Base-by-base conservation (phyloP, 2,797 vertebrate genomes). In the Enteromius treurensis region DNA sequence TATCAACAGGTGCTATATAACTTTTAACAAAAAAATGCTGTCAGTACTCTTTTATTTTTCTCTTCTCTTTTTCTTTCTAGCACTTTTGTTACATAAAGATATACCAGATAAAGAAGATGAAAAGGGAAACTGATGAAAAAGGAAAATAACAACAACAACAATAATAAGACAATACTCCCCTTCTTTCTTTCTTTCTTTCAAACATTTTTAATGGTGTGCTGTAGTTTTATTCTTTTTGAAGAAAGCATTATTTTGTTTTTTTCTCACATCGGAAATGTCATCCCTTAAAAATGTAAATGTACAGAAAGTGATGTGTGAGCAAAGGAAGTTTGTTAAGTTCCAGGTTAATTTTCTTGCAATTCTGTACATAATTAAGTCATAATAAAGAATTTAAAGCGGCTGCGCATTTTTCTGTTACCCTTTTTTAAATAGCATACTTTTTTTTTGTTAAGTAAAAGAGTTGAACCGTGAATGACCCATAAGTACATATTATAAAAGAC, bases 401-500 rank as follows among this genome's bases (percentile, higher is more conserved):
- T 8, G 15, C 3, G 10, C 19, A 76, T 60, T 26, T 37, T 23
- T 58, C 19, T 55, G 29, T 14, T n/a, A 19, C n/a, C 32, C 32
- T 40, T 60, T 60, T 14, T 4, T n/a, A 53, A 74, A 15, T 8
- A 29, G 15, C 13, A 14, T 23, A n/a, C 3, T 10, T 76, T 34
- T 34, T 19, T 40, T 74, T 49, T 47, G 37, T n/a, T 1, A 15
- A 55, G 3, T 15, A 4, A 74, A 5, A 74, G 34, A 17, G 3
- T 5, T 60, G 9, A 77, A 75, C 3, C 10, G 8, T 6, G 62
- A 78, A 78, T 29, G 42, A 29, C 77, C 3, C 10, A 7, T 34
- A 17, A 45, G 47, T 21, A 32, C 42, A 79, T 21, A 51, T 42
- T 60, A 42, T 32, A 32, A 82, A 81, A 75, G n/a, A 55, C 45